Conservation (phyloP, 2,888 invertebrate species). For the Ormyrus pomaceus region DNA sequence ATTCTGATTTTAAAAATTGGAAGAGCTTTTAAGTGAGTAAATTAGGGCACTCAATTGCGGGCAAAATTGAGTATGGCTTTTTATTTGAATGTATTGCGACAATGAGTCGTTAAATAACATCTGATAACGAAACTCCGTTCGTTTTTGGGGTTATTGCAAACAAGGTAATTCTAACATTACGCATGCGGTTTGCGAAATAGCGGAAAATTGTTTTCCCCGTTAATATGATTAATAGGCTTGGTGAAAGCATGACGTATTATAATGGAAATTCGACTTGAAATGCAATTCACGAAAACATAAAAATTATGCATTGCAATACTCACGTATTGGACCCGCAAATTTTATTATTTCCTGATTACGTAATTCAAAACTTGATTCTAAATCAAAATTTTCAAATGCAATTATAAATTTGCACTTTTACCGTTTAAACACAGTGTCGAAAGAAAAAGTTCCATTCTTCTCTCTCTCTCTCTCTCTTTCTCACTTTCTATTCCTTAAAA, state of each 20-base stretch:
- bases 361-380: neutral
- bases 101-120: no score
- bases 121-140: neutral
- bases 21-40: no score
- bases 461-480: no score
- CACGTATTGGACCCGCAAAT: neutral
- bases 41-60: no score
- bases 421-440: no score
- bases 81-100: no score
- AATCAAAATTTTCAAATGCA: neutral
- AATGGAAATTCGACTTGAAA: constrained; percentile 2
- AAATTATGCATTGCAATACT: neutral
- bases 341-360: neutral
- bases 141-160: constrained; percentile 3
- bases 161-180: neutral
- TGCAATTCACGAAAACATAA: constrained; percentile 5
- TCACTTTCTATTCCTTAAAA: no score
- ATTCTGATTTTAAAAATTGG: no score
- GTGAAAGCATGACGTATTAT: constrained; percentile 38
- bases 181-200: neutral
- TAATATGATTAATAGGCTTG: constrained; percentile 11
- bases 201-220: constrained; percentile 25
- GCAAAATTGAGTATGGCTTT: no score
- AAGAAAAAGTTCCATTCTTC: no score
- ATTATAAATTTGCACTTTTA: no score